A percentile compares a stretch with the other conserved stretches of the same genome.
phyloP scores from a whole-genome alignment of 1,140 invertebrate species.

The Schlechtendalia chinensis region DNA sequence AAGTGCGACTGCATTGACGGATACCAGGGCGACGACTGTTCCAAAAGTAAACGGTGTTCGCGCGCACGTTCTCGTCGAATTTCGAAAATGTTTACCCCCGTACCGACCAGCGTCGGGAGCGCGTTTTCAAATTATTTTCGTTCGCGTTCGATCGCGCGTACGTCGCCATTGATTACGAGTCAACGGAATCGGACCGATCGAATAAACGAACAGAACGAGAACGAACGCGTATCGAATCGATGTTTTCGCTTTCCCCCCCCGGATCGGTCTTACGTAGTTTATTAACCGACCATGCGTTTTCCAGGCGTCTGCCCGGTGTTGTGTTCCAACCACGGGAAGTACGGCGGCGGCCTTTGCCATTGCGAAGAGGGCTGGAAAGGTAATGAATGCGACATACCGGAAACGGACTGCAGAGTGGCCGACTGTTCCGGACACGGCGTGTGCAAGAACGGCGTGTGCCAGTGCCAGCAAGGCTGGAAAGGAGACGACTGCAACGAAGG shows the following conservation, averaged over 20 bases:
- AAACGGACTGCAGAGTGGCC: constrained; percentile 85
- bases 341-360: constrained; percentile 90
- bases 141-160: too few species aligned
- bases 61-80: too few species aligned
- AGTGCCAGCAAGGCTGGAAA: constrained; percentile 87
- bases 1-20: constrained; percentile 95
- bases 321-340: constrained; percentile 94
- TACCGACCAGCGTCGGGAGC: too few species aligned
- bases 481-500: constrained; percentile 80
- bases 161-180: too few species aligned
- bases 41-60: constrained; percentile 88
- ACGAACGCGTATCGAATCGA: too few species aligned
- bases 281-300: constrained; percentile 50
- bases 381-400: constrained; percentile 88
- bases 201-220: too few species aligned
- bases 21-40: constrained; percentile 86
- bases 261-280: too few species aligned
- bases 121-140: too few species aligned
- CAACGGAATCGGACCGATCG: too few species aligned
- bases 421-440: constrained; percentile 89
- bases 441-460: constrained; percentile 84
- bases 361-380: constrained; percentile 98
- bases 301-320: constrained; percentile 92
- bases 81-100: too few species aligned
- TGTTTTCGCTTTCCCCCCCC: too few species aligned